These are phyloP conservation scores for Psilopogon haemacephalus DNA, from an alignment of 2,113 vertebrate genomes.

Conservation along the genomic window DNA sequence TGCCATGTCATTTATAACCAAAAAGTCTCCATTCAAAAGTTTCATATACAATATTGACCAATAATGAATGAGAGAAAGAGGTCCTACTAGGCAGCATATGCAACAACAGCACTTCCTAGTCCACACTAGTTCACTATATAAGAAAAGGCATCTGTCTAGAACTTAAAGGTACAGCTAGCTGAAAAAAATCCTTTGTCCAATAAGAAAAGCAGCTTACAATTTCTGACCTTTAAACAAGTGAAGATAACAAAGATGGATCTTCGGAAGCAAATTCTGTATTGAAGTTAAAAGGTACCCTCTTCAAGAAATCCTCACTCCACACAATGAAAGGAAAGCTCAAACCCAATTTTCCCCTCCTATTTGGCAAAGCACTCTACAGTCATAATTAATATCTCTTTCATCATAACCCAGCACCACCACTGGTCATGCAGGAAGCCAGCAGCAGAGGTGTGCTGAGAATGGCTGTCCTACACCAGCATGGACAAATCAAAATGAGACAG, in stretches of 20 bases:
- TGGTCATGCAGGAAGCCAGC: background rate
- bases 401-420: background rate
- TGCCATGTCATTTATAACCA: fast-evolving
- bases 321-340: background rate
- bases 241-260: background rate
- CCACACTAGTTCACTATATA: background rate
- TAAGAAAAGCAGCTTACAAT: background rate
- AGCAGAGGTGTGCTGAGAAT: background rate
- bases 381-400: background rate
- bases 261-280: background rate
- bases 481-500: background rate
- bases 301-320: background rate
- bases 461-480: background rate
- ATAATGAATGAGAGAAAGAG: background rate
- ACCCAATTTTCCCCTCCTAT: background rate
- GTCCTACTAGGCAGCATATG: background rate
- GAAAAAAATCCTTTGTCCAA: background rate
- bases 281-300: background rate
- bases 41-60: background rate
- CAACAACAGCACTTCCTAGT: background rate
- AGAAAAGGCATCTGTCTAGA: background rate
- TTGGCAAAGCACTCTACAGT: background rate
- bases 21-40: background rate
- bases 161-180: background rate
- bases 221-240: background rate